Percentiles rank a stretch among this genome's conserved stretches.
Conservation (phyloP, 2,113 vertebrate genomes). For the Acrocephalus kingi region DNA sequence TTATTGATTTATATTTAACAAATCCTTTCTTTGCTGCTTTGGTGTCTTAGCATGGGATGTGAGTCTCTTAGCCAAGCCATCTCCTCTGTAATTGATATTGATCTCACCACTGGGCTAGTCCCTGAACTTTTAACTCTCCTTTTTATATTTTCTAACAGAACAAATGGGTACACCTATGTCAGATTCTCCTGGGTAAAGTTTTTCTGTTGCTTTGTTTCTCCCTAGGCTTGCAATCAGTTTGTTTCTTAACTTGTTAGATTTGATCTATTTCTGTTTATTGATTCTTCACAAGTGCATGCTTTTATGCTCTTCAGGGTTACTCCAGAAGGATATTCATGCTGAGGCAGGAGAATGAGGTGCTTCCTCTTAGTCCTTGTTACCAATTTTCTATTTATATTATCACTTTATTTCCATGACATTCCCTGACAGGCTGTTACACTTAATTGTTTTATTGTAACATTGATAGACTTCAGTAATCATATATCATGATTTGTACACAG, state of each 20-base stretch:
- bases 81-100: conserved; percentile 22
- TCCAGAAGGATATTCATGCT: background rate
- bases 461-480: background rate
- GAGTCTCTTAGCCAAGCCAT: background rate
- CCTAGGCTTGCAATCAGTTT: background rate
- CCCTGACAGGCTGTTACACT: background rate
- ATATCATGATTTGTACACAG: background rate
- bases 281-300: background rate
- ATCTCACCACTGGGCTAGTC: background rate
- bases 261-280: background rate
- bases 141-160: conserved; percentile 5
- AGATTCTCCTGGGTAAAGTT: background rate
- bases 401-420: background rate
- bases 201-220: background rate
- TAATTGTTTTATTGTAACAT: background rate
- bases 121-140: background rate
- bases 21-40: background rate
- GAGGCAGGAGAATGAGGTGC: background rate
- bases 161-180: background rate
- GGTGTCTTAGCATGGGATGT: background rate
- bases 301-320: background rate
- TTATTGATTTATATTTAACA: conserved; percentile 4
- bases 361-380: background rate
- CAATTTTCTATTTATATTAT: background rate
- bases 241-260: background rate